Evolutionary conservation across 1,140 invertebrate genomes (phyloP), one percentile per base, ranked within the genome.

Genomic region (Wiebesia pumilae): DNA sequence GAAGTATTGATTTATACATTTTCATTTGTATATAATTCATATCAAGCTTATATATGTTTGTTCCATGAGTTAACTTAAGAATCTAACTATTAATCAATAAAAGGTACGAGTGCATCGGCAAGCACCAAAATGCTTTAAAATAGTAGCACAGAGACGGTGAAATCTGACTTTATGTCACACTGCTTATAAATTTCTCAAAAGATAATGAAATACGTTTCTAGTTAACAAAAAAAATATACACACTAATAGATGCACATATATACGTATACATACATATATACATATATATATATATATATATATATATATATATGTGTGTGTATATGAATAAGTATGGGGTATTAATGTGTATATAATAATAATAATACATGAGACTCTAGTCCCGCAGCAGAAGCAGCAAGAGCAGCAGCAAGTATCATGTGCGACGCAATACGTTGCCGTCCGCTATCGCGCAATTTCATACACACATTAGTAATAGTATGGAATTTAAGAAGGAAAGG

Each of bases 21-120:
- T 83, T 81, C 67, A 83, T 88, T 82, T 88, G 78, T 89, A 89
- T 88, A 88, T 88, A 87, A 86, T 86, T 85, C 75, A 80, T 19
- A 81, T 80, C 65, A 86, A 86, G 21, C 10, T 73, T 30, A 47
- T 43, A 21, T 47, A 81, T 33, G 3, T 47, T 69, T 69, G 51
- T n/a, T 38, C 10, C 7, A 47, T 69, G 7, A 69, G 12, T 81
- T 67, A 69, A 47, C 54, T 30, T 40, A 21, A n/a, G 40, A 67
- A 4, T 62, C 10, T 38, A 65, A 65, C 19, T 27, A 40, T 33
- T 58, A 27, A 75, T 77, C n/a, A 62, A 78, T 78, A 27, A 69
- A 33, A 47, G 47, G 38, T 54, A 47, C 3, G 62, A 30, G 21
- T 69, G 65, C 80, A 67, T 81, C 3, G 62, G 19, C 14, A 30